These are phyloP conservation scores for Butorides virescens DNA, from an alignment of 2,113 vertebrate species.

Conservation along the genomic window DNA sequence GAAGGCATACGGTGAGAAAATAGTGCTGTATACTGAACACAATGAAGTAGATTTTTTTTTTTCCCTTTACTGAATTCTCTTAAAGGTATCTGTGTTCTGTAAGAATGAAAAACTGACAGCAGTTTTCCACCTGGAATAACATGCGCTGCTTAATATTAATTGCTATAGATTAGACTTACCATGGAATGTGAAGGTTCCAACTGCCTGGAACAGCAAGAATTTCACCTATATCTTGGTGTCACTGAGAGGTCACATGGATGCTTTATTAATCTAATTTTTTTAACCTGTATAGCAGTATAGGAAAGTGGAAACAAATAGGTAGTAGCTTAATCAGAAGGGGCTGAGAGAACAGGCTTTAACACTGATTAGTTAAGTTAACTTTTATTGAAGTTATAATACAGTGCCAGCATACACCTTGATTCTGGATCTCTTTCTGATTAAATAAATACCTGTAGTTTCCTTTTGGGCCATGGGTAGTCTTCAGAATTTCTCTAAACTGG, in stretches of 20 bases:
- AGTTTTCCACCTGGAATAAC: background rate
- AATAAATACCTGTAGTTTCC: background rate
- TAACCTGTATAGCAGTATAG: background rate
- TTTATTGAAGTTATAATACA: background rate
- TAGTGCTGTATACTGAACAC: background rate
- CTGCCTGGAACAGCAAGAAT: background rate
- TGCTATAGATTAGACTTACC: background rate
- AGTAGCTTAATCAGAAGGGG: background rate
- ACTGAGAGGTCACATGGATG: background rate
- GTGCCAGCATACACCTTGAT: background rate
- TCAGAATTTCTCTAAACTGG: background rate
- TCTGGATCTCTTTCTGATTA: background rate
- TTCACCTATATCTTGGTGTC: rapidly evolving
- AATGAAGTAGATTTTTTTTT: background rate
- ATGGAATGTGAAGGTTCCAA: background rate
- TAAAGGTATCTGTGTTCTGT: background rate
- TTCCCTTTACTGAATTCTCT: background rate
- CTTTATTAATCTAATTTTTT: background rate
- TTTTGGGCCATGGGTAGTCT: background rate
- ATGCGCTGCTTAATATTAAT: background rate
- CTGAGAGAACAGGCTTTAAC: background rate
- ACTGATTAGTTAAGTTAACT: background rate
- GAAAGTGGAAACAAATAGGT: background rate
- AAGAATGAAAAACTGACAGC: background rate
- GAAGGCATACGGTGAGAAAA: background rate